Evolutionary conservation across 2,888 invertebrate species (phyloP), one percentile per base, ranked within the genome.

Genomic region (Noctua janthe): DNA sequence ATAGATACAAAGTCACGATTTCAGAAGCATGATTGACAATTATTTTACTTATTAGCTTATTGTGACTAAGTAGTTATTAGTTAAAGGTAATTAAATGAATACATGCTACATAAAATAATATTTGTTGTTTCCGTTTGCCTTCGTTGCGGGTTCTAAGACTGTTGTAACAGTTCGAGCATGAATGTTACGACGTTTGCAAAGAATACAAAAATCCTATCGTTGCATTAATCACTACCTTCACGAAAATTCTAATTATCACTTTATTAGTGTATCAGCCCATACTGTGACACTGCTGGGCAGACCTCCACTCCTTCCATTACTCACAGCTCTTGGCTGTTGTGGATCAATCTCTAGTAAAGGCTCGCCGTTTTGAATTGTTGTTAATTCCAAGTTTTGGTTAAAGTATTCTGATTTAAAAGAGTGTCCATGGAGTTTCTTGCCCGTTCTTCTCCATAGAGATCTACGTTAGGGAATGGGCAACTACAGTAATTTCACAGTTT

Each of bases 1-100:
- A 62, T 86, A 64, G 80, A 74, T 87, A 62, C 47, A 17, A 47
- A 43, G 81, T 87, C 87, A 86, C 85, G 87, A 76, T 56, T 66
- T 74, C 11, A 62, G 59, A 79, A 81, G 69, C 78, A 67, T 87
- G 85, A 86, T 84, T 81, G 85, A 43, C 78, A 78, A 73, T 84
- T 74, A 29, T 43, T 23, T 71, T 39, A 69, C 20, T 76, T 76
- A 80, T 80, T 76, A 75, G 67, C 35, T 76, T 74, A 71, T 78
- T 83, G 67, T 74, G 47, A 54, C 39, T 62, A 54, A 49, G 72
- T 66, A n/a, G 51, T 72, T 71, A 56, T 39, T 82, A 59, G 39
- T 62, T 69, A 67, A 67, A 69, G 17, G 29, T 39, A 82, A 67
- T 76, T 82, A 75, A 74, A 51, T 54, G 2, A 15, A 35, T 49